phyloP scores from a whole-genome alignment of 2,113 vertebrate species.

The Dasyornis broadbenti region DNA sequence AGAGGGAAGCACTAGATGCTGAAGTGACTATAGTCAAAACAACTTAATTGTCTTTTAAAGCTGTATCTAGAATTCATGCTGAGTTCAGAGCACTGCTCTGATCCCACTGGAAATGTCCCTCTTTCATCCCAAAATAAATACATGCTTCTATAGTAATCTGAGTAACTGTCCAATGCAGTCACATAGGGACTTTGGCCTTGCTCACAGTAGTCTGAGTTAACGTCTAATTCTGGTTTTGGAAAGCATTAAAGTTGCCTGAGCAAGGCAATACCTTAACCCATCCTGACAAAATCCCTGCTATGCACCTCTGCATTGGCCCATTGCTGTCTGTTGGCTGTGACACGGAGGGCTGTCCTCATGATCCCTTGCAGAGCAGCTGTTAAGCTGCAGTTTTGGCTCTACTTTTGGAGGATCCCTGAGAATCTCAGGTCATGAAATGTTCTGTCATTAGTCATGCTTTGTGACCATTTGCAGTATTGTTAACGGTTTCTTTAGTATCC shows the following conservation, averaged over 20 bases:
- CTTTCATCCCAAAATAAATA: slow-evolving; percentile 39
- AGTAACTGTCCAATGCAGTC: background rate
- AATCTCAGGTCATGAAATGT: slow-evolving; percentile 19
- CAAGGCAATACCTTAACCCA: background rate
- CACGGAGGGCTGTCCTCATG: background rate
- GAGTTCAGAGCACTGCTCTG: background rate
- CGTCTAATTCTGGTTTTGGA: background rate
- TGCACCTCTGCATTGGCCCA: background rate
- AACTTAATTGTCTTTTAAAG: background rate
- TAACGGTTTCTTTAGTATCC: slow-evolving; percentile 18
- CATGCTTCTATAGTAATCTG: background rate
- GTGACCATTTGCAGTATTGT: slow-evolving; percentile 41
- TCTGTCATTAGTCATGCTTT: slow-evolving; percentile 41
- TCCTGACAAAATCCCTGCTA: background rate
- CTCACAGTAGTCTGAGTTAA: background rate
- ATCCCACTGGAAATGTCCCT: background rate
- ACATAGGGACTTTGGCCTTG: background rate
- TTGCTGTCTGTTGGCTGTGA: background rate
- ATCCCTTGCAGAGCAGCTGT: slow-evolving; percentile 10
- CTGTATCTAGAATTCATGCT: background rate
- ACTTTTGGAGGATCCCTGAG: slow-evolving; percentile 26
- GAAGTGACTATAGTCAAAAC: background rate
- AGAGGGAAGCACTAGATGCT: background rate
- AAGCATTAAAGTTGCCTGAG: background rate
- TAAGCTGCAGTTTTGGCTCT: background rate